Percentiles rank a stretch among this genome's conserved stretches.
phyloP scores from a whole-genome alignment of 2,797 vertebrate species.

The Microcaecilia unicolor region DNA sequence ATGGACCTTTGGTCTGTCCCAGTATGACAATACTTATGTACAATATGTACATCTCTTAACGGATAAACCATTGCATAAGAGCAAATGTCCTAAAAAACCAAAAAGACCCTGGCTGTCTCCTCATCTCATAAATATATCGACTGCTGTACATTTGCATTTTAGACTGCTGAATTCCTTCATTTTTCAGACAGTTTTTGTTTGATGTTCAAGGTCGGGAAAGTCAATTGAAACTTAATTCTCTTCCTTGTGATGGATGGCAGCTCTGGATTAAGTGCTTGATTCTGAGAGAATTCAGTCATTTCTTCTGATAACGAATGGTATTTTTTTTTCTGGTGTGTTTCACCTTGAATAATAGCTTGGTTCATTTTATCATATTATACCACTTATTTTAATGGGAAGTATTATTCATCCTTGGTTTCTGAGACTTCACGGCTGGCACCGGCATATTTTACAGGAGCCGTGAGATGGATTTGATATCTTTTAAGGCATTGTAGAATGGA shows the following conservation, averaged over 20 bases:
- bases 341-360: slow-evolving; percentile 29
- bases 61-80: background rate
- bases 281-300: slow-evolving; percentile 47
- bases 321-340: slow-evolving; percentile 49
- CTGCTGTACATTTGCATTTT: slow-evolving; percentile 24
- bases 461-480: too few relatives aligned
- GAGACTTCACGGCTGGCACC: background rate
- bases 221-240: slow-evolving; percentile 67
- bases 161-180: slow-evolving; percentile 30
- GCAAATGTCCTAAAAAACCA: rapidly evolving
- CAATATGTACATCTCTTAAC: background rate
- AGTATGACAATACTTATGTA: too few relatives aligned
- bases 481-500: too few relatives aligned
- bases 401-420: slow-evolving; percentile 8
- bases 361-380: slow-evolving; percentile 12
- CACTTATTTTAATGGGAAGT: slow-evolving; percentile 29
- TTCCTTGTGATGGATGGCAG: slow-evolving; percentile 62
- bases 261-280: slow-evolving; percentile 47
- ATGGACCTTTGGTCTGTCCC: too few relatives aligned
- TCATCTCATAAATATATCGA: background rate
- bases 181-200: slow-evolving; percentile 46
- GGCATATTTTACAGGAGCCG: background rate
- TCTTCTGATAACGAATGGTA: slow-evolving; percentile 31
- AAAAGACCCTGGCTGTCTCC: background rate
- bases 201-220: slow-evolving; percentile 47